Base-by-base conservation (phyloP, 2,113 vertebrate genomes). In the Lamprotornis superbus region DNA sequence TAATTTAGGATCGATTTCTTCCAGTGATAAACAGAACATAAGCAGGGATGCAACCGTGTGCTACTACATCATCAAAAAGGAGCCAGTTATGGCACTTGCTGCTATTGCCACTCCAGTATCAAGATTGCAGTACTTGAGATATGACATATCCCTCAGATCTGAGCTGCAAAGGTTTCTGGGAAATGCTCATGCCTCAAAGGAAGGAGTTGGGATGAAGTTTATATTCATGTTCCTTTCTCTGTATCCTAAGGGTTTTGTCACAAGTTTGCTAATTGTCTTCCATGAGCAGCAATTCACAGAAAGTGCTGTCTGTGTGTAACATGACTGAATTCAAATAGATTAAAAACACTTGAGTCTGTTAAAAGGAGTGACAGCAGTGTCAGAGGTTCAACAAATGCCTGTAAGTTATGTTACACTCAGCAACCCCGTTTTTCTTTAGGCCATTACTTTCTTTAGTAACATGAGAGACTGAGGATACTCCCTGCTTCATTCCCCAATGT, bases 401-500 rank as follows among this genome's bases (percentile, higher is more conserved):
- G 10, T 39, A 61, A 49, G 11, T 79, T 70, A 74, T 0, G 2
- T 5, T 63, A 20, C 15, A 46, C 13, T 33, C 31, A 49, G 39
- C 46, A 65, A n/a, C 24, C 22, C 13, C 15, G 39, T 52, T 74
- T 60, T 63, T 33, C n/a, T 60, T 64, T n/a, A 70, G 55, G 35
- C 27, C 27, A 23, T 23, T 60, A 27, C 53, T 60, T 85, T 33
- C 24, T 65, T 46, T 21, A 67, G 15, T 39, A 65, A 59, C 0
- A 3, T 22, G 23, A 44, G 40, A 73, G 52, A 47, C 10, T 1
- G 8, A 22, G 21, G 28, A 25, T n/a, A 20, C 11, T 85, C 20
- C 33, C 33, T 42, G n/a, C 39, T 90, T 90, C 0, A 0, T n/a
- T 9, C 23, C 3, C 12, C 1, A 2, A 0, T 6, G 11, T 60